Percentiles rank a stretch among this genome's conserved stretches.
Evolutionary conservation across 2,113 vertebrate genomes (phyloP).

Genomic region (Sinosuthora webbiana): DNA sequence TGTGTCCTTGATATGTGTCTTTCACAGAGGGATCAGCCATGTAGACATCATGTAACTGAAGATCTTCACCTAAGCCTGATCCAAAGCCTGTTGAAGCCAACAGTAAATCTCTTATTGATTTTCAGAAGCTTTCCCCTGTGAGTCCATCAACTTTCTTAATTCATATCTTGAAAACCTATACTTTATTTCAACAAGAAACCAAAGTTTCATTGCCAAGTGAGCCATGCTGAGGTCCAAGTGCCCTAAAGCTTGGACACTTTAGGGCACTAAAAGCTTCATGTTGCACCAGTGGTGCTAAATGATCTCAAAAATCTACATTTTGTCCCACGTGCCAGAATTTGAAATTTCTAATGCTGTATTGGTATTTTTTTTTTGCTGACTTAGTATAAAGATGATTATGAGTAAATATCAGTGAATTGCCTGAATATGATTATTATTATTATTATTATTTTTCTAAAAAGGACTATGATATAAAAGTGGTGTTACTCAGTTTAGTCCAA

Average conservation of each 20-base stretch:
- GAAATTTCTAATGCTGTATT: not conserved
- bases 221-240: not conserved
- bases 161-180: not conserved
- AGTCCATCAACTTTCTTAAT: not conserved
- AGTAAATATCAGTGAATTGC: slow-evolving; percentile 38
- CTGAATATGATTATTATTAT: not conserved
- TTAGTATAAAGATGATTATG: slow-evolving; percentile 1
- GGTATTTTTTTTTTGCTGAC: slow-evolving; percentile 4
- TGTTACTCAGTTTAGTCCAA: not conserved
- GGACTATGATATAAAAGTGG: not conserved
- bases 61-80: not conserved
- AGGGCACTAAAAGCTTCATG: not conserved
- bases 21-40: not conserved
- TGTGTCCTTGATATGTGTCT: not conserved
- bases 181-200: not conserved
- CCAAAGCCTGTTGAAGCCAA: not conserved
- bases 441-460: slow-evolving; percentile 1
- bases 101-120: slow-evolving; percentile 19
- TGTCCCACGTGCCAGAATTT: not conserved
- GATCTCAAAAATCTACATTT: not conserved
- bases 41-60: not conserved
- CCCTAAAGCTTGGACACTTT: no score
- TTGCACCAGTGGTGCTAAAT: not conserved
- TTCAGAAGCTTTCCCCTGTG: not conserved
- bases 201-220: not conserved